Conservation (phyloP, 1,140 invertebrate genomes). For the Muscidifurax raptorellus region DNA sequence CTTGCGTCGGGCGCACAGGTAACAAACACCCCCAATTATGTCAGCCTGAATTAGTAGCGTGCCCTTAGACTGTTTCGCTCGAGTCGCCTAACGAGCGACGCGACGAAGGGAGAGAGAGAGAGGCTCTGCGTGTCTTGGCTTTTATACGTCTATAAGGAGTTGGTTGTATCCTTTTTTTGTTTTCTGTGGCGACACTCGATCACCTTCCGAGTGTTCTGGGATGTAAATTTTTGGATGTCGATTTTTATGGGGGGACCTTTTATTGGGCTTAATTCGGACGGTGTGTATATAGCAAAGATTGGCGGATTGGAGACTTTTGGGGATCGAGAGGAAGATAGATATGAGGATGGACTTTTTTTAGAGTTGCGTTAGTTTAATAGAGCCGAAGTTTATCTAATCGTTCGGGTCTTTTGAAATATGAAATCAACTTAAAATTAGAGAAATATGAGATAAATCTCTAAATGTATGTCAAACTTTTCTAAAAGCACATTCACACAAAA, state of each 20-base stretch:
- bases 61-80: conserved; percentile 46
- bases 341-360: not conserved
- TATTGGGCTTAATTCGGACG: conserved; percentile 24
- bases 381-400: too few species aligned
- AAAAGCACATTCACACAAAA: too few species aligned
- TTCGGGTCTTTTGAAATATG: too few species aligned
- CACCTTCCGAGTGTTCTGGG: conserved; percentile 28
- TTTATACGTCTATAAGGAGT: not conserved
- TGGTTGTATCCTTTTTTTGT: not conserved
- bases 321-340: not conserved
- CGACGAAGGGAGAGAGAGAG: not conserved
- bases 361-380: not conserved
- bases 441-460: too few species aligned
- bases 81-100: conserved; percentile 24
- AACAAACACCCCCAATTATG: conserved; percentile 75
- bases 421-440: too few species aligned
- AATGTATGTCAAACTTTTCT: too few species aligned
- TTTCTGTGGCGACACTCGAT: conserved; percentile 5
- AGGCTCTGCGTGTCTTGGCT: not conserved
- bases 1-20: conserved; percentile 62
- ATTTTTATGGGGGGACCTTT: not conserved
- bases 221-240: not conserved
- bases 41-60: conserved; percentile 73
- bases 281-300: not conserved
- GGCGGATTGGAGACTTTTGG: not conserved